These are phyloP conservation scores for Cyclopterus lumpus DNA, from an alignment of 2,797 vertebrate genomes.

Conservation along the genomic window DNA sequence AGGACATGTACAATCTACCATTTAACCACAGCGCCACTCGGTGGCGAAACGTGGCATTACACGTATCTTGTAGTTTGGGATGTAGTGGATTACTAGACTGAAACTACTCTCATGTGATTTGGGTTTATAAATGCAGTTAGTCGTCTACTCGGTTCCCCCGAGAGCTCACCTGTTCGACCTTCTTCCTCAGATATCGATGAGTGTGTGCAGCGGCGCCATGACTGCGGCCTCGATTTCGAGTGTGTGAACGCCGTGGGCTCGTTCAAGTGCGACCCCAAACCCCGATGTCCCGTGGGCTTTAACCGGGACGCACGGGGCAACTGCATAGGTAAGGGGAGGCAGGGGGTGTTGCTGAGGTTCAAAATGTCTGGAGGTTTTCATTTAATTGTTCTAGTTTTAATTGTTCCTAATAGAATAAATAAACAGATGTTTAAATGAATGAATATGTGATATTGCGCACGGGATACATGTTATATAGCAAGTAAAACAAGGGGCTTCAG, in stretches of 20 bases:
- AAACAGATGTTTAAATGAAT: background rate
- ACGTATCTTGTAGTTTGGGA: background rate
- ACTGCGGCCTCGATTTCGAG: conserved; percentile 83
- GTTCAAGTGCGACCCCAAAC: conserved; percentile 88
- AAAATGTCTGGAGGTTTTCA: no score
- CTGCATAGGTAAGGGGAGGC: conserved; percentile 86
- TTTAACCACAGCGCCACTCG: conserved; percentile 78
- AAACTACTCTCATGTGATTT: conserved; percentile 28
- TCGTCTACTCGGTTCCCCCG: background rate
- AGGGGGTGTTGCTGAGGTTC: background rate
- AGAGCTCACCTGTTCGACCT: conserved; percentile 6
- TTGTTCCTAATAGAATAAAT: background rate
- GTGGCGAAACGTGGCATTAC: conserved; percentile 57
- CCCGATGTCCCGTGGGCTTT: conserved; percentile 88
- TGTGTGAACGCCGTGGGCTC: conserved; percentile 92
- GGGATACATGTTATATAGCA: background rate
- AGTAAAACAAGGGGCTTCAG: background rate
- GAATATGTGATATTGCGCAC: background rate
- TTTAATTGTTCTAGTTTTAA: background rate
- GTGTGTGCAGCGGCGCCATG: conserved; percentile 83
- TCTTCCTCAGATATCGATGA: conserved; percentile 88
- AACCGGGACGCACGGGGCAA: conserved; percentile 84
- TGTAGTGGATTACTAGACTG: background rate
- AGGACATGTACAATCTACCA: conserved; percentile 4
- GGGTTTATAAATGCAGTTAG: conserved; percentile 7